These are phyloP conservation scores for Ceyx cyanopectus DNA, from an alignment of 2,113 vertebrate genomes.

Conservation along the genomic window DNA sequence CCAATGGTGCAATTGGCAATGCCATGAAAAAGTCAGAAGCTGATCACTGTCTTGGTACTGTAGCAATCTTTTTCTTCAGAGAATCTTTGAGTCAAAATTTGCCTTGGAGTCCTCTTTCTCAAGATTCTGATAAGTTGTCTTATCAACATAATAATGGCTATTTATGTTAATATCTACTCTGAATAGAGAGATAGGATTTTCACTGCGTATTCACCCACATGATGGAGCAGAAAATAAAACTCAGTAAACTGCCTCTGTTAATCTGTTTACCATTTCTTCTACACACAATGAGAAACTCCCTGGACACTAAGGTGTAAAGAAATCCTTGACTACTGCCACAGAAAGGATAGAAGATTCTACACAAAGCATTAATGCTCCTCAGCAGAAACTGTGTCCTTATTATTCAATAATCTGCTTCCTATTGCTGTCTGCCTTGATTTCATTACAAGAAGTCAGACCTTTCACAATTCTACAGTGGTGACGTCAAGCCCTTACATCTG, in stretches of 20 bases:
- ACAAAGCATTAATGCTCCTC: neutral
- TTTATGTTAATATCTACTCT: neutral
- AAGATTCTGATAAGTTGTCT: neutral
- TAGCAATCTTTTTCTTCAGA: neutral
- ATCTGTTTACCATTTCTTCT: slow-evolving; percentile 5
- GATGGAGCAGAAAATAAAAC: neutral
- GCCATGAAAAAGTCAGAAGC: neutral
- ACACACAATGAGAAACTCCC: neutral
- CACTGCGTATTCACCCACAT: neutral
- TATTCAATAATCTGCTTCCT: slow-evolving; percentile 47
- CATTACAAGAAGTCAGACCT: slow-evolving; percentile 28
- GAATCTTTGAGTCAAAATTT: neutral
- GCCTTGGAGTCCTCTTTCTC: neutral
- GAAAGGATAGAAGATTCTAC: neutral
- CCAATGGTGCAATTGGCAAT: neutral
- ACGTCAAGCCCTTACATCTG: slow-evolving; percentile 14
- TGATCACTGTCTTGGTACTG: neutral
- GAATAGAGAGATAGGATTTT: neutral
- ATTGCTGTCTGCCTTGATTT: slow-evolving; percentile 31
- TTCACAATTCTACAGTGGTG: neutral
- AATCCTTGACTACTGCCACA: neutral
- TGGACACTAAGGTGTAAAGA: slow-evolving; percentile 22
- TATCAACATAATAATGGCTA: neutral
- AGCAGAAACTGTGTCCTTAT: slow-evolving; percentile 11
- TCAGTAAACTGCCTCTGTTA: neutral